phyloP scores from a whole-genome alignment of 2,797 vertebrate species.

The Orestias chungarensis region DNA sequence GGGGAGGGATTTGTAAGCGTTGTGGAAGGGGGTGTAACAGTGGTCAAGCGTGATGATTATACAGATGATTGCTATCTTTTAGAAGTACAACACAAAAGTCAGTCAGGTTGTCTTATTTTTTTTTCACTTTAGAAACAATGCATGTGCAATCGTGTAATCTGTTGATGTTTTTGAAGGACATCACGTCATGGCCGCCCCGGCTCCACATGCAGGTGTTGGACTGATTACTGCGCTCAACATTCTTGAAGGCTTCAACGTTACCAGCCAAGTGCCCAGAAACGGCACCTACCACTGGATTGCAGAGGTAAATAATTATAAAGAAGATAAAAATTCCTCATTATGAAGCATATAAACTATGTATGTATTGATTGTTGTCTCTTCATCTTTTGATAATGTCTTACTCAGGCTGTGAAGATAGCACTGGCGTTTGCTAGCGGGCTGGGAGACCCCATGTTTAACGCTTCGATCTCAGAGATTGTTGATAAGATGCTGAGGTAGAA shows the following conservation, averaged over 20 bases:
- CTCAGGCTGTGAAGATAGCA: constrained; percentile 92
- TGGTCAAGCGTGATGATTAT: too few species aligned
- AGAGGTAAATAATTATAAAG: constrained; percentile 81
- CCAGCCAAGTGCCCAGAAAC: constrained; percentile 81
- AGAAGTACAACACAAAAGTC: neutral
- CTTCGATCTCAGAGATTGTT: constrained; percentile 81
- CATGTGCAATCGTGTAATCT: neutral
- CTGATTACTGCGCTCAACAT: constrained; percentile 95
- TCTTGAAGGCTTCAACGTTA: constrained; percentile 95
- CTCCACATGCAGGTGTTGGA: constrained; percentile 92
- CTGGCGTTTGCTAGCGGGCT: constrained; percentile 88
- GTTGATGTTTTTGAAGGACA: constrained; percentile 80
- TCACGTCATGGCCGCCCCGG: constrained; percentile 88
- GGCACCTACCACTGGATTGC: constrained; percentile 90
- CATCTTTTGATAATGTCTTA: constrained; percentile 12
- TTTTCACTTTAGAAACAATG: neutral
- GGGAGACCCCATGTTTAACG: constrained; percentile 88
- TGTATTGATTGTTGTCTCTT: neutral
- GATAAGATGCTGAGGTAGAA: constrained; percentile 90
- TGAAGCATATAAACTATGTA: neutral
- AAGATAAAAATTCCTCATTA: neutral
- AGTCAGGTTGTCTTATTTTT: too few species aligned
- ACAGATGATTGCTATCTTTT: too few species aligned
- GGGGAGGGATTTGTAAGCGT: too few species aligned
- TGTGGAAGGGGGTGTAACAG: too few species aligned